Conservation (phyloP, 2,113 vertebrate species). For the Chaetorhynchus papuensis region DNA sequence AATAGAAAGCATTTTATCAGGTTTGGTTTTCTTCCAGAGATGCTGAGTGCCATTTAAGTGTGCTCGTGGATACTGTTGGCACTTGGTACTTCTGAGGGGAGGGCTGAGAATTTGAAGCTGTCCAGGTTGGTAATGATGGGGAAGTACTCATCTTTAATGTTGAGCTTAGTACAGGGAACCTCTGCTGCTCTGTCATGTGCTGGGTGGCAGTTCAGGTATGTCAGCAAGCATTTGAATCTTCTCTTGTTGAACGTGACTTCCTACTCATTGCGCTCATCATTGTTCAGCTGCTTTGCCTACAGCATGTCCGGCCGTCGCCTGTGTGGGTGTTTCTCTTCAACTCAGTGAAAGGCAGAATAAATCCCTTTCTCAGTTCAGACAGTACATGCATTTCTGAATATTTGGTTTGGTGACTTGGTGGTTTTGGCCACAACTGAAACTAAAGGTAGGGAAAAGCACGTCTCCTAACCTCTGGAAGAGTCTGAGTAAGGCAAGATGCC, state of each 20-base stretch:
- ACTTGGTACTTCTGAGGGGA: background rate
- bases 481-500: background rate
- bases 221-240: background rate
- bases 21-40: slow-evolving; percentile 9
- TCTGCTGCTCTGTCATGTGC: background rate
- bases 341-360: background rate
- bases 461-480: background rate
- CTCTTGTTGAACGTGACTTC: background rate
- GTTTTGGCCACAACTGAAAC: background rate
- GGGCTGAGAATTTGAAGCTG: background rate
- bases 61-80: background rate
- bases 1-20: background rate
- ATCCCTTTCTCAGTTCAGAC: background rate
- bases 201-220: background rate
- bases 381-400: background rate
- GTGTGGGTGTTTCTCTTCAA: background rate
- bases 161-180: background rate
- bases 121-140: background rate
- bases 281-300: background rate
- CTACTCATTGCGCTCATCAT: background rate
- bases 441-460: background rate
- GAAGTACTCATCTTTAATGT: background rate
- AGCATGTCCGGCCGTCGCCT: background rate
- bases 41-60: background rate
- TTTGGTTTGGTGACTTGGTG: background rate